Evolutionary conservation across 2,797 vertebrate species (phyloP).

Genomic region (Scolopax bukidnonensis): DNA sequence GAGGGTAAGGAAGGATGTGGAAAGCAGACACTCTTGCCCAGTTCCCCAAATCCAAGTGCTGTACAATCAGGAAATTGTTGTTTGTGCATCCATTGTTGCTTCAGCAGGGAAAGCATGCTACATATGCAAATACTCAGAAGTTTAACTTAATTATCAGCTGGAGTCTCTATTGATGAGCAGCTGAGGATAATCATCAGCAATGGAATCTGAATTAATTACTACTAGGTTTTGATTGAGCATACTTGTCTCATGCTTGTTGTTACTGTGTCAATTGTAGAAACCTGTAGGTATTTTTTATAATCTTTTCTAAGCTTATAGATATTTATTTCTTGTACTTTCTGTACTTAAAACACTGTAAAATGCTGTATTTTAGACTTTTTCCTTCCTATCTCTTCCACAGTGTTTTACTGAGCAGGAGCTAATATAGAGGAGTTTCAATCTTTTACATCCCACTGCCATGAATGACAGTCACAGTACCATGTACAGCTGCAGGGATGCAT

Average conservation of each 20-base stretch:
- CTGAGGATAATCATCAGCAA: constrained; percentile 77
- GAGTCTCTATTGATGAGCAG: constrained; percentile 80
- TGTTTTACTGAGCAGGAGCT: background rate
- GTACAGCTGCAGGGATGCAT: background rate
- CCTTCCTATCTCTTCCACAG: background rate
- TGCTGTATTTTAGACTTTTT: background rate
- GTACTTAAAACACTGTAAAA: background rate
- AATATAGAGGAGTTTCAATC: background rate
- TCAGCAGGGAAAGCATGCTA: constrained; percentile 61
- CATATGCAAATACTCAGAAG: constrained; percentile 79
- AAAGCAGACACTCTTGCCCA: constrained; percentile 54
- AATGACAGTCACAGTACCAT: background rate
- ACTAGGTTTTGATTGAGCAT: constrained; percentile 2
- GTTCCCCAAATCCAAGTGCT: constrained; percentile 47
- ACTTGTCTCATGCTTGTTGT: constrained; percentile 29
- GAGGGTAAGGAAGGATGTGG: constrained; percentile 56
- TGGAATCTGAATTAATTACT: constrained; percentile 69
- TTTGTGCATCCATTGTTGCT: constrained; percentile 64
- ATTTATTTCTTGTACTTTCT: background rate
- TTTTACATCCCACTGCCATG: background rate
- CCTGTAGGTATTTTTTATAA: background rate
- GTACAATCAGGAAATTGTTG: constrained; percentile 68
- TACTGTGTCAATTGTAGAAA: constrained; percentile 29
- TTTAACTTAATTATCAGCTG: constrained; percentile 85
- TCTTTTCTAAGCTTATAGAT: background rate